Conservation (phyloP, 2,888 invertebrate species). For the Trachelus tabidus region DNA sequence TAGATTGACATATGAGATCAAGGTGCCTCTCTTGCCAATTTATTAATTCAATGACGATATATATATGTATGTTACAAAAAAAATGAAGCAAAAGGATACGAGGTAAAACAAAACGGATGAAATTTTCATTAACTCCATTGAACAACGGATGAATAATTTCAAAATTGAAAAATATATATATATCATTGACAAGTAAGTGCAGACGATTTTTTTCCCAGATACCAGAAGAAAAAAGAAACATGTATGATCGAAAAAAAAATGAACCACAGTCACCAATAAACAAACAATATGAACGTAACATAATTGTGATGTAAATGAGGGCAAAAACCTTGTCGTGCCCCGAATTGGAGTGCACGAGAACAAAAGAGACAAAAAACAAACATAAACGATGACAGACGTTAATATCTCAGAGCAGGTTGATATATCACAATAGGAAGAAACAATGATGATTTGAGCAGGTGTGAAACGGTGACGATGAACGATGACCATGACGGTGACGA, state of each 20-base stretch:
- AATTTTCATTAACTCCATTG: background rate
- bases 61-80: background rate
- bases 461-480: background rate
- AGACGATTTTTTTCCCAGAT: background rate
- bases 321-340: slow-evolving; percentile 17
- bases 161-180: background rate
- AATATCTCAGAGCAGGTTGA: background rate
- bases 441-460: background rate
- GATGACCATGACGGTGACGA: slow-evolving; percentile 42
- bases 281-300: background rate
- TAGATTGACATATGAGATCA: background rate
- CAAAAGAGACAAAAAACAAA: background rate
- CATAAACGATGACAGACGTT: background rate
- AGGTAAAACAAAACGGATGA: background rate
- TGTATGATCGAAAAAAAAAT: background rate
- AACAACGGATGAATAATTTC: background rate
- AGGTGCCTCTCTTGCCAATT: background rate
- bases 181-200: background rate
- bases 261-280: background rate
- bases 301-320: background rate
- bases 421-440: background rate
- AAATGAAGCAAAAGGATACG: background rate
- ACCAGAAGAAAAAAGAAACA: background rate
- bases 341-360: slow-evolving; percentile 14
- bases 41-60: background rate